phyloP scores from a whole-genome alignment of 2,113 vertebrate species.

The Trichechus manatus region DNA sequence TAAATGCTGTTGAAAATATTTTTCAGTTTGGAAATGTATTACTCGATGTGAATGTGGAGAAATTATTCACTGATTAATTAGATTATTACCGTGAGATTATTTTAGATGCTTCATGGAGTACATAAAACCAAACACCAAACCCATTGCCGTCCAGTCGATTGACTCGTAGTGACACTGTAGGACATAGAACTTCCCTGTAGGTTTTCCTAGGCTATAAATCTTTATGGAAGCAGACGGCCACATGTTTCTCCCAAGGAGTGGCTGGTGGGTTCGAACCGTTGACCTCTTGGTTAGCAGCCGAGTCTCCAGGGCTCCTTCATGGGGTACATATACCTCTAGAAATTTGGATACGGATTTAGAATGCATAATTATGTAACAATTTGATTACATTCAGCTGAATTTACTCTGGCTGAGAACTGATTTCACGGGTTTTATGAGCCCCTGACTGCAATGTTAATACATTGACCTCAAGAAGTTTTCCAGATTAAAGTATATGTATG shows the following conservation, averaged over 20 bases:
- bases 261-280: not conserved
- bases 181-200: not conserved
- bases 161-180: not conserved
- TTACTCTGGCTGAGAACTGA: not conserved
- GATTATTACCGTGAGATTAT: conserved; percentile 4
- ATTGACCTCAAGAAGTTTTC: not conserved
- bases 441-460: not conserved
- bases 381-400: conserved; percentile 2
- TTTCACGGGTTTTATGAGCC: not conserved
- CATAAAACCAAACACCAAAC: not conserved
- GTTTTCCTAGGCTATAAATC: not conserved
- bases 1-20: not conserved
- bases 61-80: conserved; percentile 7
- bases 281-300: too few relatives aligned
- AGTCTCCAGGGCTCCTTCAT: not conserved
- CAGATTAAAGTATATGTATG: conserved; percentile 2
- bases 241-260: not conserved
- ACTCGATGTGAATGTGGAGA: not conserved
- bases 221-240: not conserved
- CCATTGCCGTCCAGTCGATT: not conserved
- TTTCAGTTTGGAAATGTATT: conserved; percentile 22
- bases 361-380: not conserved
- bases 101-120: not conserved
- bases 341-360: not conserved
- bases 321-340: not conserved